Conservation (phyloP, 2,797 vertebrate species). For the Galago senegalensis region DNA sequence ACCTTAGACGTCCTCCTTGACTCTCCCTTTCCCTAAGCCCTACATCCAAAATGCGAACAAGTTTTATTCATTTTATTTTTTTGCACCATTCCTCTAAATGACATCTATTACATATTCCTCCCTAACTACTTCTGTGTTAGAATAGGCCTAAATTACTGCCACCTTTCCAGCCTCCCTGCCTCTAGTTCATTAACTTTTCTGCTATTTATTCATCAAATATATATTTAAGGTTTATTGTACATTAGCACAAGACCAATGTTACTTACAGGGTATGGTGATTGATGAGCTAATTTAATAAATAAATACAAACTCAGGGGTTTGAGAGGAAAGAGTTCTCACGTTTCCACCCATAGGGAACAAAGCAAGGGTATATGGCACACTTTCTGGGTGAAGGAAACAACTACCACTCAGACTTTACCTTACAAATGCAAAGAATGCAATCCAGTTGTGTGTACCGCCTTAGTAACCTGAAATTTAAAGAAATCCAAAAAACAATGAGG, state of each 20-base stretch:
- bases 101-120: not conserved
- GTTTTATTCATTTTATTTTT: not conserved
- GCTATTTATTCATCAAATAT: not conserved
- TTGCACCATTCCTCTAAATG: constrained; percentile 3
- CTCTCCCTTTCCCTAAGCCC: not conserved
- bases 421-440: no score
- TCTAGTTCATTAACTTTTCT: not conserved
- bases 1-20: not conserved
- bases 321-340: no score
- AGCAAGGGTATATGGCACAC: no score
- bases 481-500: not conserved
- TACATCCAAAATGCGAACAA: not conserved
- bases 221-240: not conserved
- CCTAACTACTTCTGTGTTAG: not conserved
- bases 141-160: not conserved
- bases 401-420: no score
- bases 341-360: no score
- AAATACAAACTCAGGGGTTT: not conserved
- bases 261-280: not conserved
- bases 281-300: not conserved
- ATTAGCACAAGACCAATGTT: not conserved
- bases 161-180: not conserved
- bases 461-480: no score
- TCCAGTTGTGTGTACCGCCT: no score
- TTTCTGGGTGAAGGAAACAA: no score